phyloP scores from a whole-genome alignment of 2,888 invertebrate species.

The Zygogramma bicolorata region DNA sequence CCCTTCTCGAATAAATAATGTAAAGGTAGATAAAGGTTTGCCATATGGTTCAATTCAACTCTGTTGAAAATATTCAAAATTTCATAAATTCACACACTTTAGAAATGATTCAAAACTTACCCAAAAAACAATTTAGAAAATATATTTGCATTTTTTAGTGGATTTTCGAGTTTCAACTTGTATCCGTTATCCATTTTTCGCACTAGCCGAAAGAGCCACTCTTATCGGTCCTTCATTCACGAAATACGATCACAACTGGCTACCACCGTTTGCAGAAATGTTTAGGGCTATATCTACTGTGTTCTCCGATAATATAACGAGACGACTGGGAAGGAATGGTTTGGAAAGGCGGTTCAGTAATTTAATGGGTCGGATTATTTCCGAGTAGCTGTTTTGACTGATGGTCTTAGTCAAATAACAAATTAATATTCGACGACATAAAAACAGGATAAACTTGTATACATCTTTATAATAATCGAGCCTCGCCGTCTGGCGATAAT shows the following conservation, averaged over 20 bases:
- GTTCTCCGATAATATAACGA: background rate
- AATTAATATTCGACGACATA: background rate
- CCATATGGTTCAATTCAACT: no score
- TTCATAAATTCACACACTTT: background rate
- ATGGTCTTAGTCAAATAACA: background rate
- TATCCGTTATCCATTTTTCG: slow-evolving; percentile 46
- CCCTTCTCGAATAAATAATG: no score
- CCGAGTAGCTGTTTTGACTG: background rate
- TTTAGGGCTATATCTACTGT: no score
- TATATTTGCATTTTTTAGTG: slow-evolving; percentile 45
- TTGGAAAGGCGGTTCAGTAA: background rate
- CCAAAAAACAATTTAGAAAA: slow-evolving; percentile 63
- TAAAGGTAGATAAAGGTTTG: no score
- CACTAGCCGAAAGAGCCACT: background rate
- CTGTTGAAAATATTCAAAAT: no score
- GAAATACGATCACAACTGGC: background rate
- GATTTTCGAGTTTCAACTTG: slow-evolving; percentile 45
- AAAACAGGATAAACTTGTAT: background rate
- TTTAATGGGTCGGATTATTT: background rate
- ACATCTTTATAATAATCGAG: background rate
- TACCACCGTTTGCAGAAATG: background rate
- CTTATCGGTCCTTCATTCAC: background rate
- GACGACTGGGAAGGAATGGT: background rate
- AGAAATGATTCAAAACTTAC: slow-evolving; percentile 50
- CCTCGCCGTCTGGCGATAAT: background rate